Evolutionary conservation across 2,797 vertebrate species (phyloP).

Genomic region (Liparis tanakae): DNA sequence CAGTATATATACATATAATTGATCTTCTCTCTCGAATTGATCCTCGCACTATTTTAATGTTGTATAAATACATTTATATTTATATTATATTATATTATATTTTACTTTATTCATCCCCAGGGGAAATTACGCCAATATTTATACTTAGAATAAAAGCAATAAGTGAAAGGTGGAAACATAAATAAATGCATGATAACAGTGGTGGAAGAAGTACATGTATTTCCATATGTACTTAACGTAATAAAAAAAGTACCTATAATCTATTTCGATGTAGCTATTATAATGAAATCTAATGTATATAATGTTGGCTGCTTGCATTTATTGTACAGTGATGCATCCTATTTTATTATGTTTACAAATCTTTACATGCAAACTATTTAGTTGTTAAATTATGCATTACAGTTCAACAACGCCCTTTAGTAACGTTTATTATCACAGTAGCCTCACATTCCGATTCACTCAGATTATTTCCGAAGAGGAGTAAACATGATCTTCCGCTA

Average conservation of each 20-base stretch:
- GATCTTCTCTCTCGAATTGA: neutral
- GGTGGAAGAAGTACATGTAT: too few relatives aligned
- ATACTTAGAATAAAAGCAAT: neutral
- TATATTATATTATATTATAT: neutral
- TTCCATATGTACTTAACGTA: too few relatives aligned
- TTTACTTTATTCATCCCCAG: too few relatives aligned
- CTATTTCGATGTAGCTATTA: too few relatives aligned
- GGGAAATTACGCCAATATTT: neutral
- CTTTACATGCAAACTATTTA: neutral
- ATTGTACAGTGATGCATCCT: too few relatives aligned
- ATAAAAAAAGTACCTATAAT: too few relatives aligned
- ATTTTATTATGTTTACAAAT: too few relatives aligned
- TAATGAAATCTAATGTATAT: too few relatives aligned
- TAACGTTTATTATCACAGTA: too few relatives aligned
- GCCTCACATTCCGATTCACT: neutral
- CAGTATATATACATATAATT: neutral
- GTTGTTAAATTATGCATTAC: neutral
- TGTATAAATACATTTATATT: neutral
- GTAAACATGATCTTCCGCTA: conserved; percentile 9
- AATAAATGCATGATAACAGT: neutral
- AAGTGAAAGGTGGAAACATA: neutral
- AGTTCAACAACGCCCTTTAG: neutral
- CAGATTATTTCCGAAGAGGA: neutral
- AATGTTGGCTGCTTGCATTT: too few relatives aligned
- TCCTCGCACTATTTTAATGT: neutral